phyloP scores from a whole-genome alignment of 2,113 vertebrate genomes.

The human (Homo sapiens) region GRCh38 chr3:172648501-172649000 shows the following conservation, averaged over 20 bases:
- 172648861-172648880: neutral
- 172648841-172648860: neutral
- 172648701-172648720: neutral
- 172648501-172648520: neutral
- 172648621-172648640: no score
- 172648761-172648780: neutral
- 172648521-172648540: neutral
- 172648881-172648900: neutral
- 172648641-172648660: neutral
- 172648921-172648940: neutral
- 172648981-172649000: neutral
- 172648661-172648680: neutral
- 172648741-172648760: neutral
- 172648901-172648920: neutral
- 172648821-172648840: neutral
- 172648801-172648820: neutral
- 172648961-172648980: neutral
- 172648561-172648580: neutral
- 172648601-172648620: no score
- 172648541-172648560: neutral
- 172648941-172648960: neutral
- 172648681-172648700: neutral
- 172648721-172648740: neutral
- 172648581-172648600: no score
- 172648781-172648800: neutral